Evolutionary conservation across 1,140 invertebrate species (phyloP).

Genomic region (Tetramorium alpestre): DNA sequence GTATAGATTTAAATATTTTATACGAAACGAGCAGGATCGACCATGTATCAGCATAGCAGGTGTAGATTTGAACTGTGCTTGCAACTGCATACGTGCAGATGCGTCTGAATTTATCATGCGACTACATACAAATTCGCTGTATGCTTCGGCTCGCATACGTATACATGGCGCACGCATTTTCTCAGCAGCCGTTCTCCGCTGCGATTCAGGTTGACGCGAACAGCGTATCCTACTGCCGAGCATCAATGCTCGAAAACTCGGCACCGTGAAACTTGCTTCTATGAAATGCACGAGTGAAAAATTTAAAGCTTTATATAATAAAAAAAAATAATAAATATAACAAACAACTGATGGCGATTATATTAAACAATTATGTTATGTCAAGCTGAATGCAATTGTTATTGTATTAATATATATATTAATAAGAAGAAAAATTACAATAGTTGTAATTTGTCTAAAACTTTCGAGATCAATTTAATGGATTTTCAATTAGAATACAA

Average conservation of each 20-base stretch:
- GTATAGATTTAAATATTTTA: slow-evolving; percentile 40
- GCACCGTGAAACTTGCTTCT: neutral
- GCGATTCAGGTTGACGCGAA: neutral
- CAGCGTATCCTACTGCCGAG: neutral
- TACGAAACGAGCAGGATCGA: neutral
- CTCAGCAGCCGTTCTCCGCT: neutral
- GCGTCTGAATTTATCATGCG: slow-evolving; percentile 49
- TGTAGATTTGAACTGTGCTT: slow-evolving; percentile 40
- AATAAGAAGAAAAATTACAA: slow-evolving; percentile 7
- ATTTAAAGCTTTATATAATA: neutral
- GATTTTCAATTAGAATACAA: neutral
- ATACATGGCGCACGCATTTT: slow-evolving; percentile 13
- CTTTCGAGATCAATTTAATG: neutral
- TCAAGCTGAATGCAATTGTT: neutral
- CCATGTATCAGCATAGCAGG: slow-evolving; percentile 15
- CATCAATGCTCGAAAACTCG: slow-evolving; percentile 10
- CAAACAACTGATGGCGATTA: neutral
- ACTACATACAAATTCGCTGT: neutral
- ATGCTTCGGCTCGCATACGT: neutral
- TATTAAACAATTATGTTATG: neutral
- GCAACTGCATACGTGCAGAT: neutral
- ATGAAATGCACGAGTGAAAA: neutral
- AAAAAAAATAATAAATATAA: neutral
- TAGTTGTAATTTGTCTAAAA: neutral
- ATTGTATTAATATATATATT: neutral